Conservation (phyloP, 1,140 invertebrate genomes). For the Cotesia vestalis region DNA sequence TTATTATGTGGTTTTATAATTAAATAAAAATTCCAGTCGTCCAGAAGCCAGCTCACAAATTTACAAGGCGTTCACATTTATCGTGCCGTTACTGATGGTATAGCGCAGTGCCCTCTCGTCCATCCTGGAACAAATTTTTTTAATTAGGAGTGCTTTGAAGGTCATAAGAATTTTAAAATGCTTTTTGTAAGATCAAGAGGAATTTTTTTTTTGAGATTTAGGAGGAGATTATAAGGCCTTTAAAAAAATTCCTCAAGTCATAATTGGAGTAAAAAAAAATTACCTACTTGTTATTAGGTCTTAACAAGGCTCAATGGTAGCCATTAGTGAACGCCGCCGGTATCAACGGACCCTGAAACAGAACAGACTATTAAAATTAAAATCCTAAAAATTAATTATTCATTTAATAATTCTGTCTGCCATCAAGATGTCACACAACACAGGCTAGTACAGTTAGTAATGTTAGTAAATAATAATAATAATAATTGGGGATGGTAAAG, state of each 20-base stretch:
- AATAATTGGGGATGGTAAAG: too few species aligned
- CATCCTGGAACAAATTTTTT: constrained; percentile 52
- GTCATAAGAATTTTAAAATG: too few species aligned
- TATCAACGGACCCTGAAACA: constrained; percentile 86
- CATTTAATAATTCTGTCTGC: neutral
- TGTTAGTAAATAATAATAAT: constrained; percentile 20
- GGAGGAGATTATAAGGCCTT: neutral
- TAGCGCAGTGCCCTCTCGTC: constrained; percentile 64
- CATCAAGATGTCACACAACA: neutral
- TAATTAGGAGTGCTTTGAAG: too few species aligned
- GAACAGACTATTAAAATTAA: neutral
- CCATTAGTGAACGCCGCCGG: constrained; percentile 93
- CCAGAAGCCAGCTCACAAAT: constrained; percentile 14
- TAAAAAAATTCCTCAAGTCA: constrained; percentile 13
- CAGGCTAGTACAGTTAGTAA: constrained; percentile 31
- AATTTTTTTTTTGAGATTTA: too few species aligned
- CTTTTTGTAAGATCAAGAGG: too few species aligned
- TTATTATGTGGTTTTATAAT: constrained; percentile 15
- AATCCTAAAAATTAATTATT: neutral
- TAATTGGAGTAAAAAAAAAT: constrained; percentile 25
- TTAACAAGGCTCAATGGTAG: constrained; percentile 84
- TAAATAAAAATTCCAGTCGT: constrained; percentile 19
- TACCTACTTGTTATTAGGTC: constrained; percentile 60
- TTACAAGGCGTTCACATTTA: constrained; percentile 44
- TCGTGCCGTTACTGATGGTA: constrained; percentile 61